Percentiles rank a stretch among this genome's conserved stretches.
Conservation (phyloP, 2,888 invertebrate species). For the Ectemnius lituratus region DNA sequence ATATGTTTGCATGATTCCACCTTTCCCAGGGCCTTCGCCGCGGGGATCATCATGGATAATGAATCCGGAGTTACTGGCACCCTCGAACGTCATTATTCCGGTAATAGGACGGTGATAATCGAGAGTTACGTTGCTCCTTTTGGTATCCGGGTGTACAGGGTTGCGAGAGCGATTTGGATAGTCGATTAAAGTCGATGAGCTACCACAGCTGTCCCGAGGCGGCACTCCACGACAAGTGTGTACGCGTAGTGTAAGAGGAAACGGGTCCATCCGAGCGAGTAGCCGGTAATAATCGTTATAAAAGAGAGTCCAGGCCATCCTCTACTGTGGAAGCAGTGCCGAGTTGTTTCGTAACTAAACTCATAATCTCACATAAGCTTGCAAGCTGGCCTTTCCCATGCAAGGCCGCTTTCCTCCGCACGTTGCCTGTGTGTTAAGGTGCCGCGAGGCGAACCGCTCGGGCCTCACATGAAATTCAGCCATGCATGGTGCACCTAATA, state of each 20-base stretch:
- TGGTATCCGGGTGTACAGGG: too few relatives aligned
- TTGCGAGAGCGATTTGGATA: conserved; percentile 20
- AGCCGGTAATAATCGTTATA: conserved; percentile 71
- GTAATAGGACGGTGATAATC: too few relatives aligned
- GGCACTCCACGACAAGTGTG: conserved; percentile 16
- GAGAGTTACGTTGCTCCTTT: too few relatives aligned
- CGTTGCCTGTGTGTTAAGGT: conserved; percentile 46
- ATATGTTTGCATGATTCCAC: conserved; percentile 18
- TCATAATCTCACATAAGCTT: conserved; percentile 75
- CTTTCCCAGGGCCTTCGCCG: background rate
- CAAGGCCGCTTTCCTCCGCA: conserved; percentile 52
- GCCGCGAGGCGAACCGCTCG: conserved; percentile 15
- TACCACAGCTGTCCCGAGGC: conserved; percentile 14
- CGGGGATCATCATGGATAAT: background rate
- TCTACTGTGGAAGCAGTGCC: conserved; percentile 25
- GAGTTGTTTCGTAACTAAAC: conserved; percentile 74
- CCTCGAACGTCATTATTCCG: too few relatives aligned
- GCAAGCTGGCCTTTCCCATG: conserved; percentile 76
- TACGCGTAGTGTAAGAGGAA: conserved; percentile 10
- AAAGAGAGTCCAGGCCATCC: conserved; percentile 63
- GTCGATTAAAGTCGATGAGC: conserved; percentile 31
- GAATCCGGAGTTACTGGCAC: background rate
- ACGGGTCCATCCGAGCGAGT: conserved; percentile 45
- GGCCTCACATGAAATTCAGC: conserved; percentile 69
- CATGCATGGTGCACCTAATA: conserved; percentile 66